phyloP scores from a whole-genome alignment of 2,113 vertebrate genomes.

The Diphyllodes magnificus region DNA sequence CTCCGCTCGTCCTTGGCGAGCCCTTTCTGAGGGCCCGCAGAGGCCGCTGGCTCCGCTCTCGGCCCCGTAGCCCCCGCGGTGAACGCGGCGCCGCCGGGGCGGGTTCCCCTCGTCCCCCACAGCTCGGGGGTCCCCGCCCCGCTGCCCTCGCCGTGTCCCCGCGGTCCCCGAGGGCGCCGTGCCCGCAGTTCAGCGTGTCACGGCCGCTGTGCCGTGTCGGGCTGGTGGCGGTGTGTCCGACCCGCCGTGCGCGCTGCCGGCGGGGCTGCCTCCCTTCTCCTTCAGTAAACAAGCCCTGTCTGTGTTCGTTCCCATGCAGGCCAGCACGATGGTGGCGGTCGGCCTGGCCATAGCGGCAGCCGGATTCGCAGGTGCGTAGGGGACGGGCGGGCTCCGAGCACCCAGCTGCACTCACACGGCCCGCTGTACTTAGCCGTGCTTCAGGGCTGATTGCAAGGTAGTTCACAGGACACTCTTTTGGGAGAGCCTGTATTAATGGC shows the following conservation, averaged over 20 bases:
- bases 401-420: fast-evolving
- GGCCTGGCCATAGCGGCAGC: constrained; percentile 89
- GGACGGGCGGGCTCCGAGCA: not conserved
- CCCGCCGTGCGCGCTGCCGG: fast-evolving
- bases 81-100: not conserved
- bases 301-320: constrained; percentile 60
- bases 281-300: fast-evolving
- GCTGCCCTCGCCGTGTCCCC: not conserved
- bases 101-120: fast-evolving
- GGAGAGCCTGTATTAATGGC: not conserved
- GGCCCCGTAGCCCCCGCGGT: fast-evolving
- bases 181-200: fast-evolving
- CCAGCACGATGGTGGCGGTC: constrained; percentile 85
- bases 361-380: constrained; percentile 88
- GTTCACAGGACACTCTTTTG: not conserved
- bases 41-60: not conserved
- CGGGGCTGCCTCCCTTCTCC: fast-evolving
- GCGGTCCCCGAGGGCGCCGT: not conserved
- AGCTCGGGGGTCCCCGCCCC: not conserved
- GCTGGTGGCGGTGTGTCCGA: not conserved
- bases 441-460: not conserved
- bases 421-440: fast-evolving
- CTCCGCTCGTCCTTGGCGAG: not conserved
- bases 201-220: not conserved
- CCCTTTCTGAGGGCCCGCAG: not conserved